Evolutionary conservation across 2,113 vertebrate genomes (phyloP).

Genomic region (Gallinago undulata): DNA sequence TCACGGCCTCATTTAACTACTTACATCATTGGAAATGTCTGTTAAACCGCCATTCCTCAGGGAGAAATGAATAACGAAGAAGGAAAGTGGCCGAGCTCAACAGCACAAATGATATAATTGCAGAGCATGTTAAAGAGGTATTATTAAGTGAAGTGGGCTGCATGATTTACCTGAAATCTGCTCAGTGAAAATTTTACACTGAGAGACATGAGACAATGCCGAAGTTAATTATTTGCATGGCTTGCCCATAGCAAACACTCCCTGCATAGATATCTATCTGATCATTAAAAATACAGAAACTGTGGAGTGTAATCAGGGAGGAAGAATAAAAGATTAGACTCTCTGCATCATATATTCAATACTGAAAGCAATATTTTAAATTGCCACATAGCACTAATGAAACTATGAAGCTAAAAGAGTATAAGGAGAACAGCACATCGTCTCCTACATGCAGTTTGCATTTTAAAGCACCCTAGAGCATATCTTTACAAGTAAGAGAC

Average conservation of each 20-base stretch:
- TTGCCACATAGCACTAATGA: not conserved
- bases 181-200: not conserved
- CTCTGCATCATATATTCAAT: not conserved
- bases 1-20: not conserved
- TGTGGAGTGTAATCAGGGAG: not conserved
- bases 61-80: not conserved
- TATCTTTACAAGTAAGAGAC: not conserved
- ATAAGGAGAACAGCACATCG: not conserved
- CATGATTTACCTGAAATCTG: not conserved
- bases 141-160: not conserved
- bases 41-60: not conserved
- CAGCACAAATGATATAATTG: not conserved
- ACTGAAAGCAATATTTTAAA: not conserved
- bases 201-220: not conserved
- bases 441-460: not conserved
- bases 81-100: not conserved
- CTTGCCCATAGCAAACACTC: not conserved
- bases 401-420: not conserved
- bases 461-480: not conserved
- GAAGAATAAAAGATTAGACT: not conserved
- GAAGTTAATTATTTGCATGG: not conserved
- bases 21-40: not conserved
- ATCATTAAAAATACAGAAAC: not conserved
- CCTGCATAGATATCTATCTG: not conserved
- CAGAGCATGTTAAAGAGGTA: not conserved